Conservation (phyloP, 2,113 vertebrate species). For the Caranx melampygus region DNA sequence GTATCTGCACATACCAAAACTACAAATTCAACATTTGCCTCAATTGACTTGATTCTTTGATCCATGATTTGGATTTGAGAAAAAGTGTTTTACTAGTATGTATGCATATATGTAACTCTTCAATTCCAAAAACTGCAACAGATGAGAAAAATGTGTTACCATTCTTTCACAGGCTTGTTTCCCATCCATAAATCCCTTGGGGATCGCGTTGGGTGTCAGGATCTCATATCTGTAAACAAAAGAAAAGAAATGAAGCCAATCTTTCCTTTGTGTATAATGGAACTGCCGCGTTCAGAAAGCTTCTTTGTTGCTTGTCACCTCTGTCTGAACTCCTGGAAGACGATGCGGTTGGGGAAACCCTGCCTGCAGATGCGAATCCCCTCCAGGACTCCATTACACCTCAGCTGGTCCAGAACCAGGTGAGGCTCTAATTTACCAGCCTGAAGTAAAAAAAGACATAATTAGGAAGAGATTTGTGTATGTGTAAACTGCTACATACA, state of each 20-base stretch:
- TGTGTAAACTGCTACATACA: background rate
- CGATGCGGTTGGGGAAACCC: conserved; percentile 97
- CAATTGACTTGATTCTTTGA: too few species aligned
- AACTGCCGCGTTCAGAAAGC: background rate
- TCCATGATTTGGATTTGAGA: too few species aligned
- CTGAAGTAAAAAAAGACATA: conserved; percentile 70
- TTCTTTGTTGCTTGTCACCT: conserved; percentile 82
- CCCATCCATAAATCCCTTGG: conserved; percentile 99
- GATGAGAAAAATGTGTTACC: conserved; percentile 80
- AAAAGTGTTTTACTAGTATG: too few species aligned
- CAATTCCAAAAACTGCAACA: background rate
- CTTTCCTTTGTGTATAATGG: background rate
- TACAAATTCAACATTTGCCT: too few species aligned
- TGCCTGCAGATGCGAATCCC: conserved; percentile 98
- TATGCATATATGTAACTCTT: too few species aligned
- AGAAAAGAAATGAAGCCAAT: conserved; percentile 1
- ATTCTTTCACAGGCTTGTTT: conserved; percentile 98
- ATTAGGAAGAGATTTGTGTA: background rate
- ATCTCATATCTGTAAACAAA: conserved; percentile 91
- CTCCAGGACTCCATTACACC: conserved; percentile 96
- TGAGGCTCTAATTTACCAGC: conserved; percentile 97
- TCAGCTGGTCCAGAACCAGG: conserved; percentile 95
- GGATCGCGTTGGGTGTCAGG: conserved; percentile 97
- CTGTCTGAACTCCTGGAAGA: conserved; percentile 99
- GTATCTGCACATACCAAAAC: too few species aligned